Evolutionary conservation across 1,140 invertebrate genomes (phyloP).

Genomic region (Medauroidea extradentata): DNA sequence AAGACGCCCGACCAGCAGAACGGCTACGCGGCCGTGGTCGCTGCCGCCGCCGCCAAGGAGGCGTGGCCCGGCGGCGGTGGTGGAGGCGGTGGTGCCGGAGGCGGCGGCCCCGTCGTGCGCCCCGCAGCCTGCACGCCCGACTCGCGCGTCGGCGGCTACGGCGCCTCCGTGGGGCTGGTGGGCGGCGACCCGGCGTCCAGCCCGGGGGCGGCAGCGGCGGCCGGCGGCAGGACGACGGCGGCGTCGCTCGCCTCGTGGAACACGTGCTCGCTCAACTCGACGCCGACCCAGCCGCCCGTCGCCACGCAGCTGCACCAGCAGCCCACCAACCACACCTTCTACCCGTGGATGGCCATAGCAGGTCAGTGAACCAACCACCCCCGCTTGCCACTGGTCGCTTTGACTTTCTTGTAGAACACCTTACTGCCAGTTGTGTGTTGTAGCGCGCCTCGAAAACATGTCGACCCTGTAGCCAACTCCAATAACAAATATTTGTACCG

Average conservation of each 20-base stretch:
- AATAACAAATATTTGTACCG: too few relatives aligned
- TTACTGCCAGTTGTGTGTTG: too few relatives aligned
- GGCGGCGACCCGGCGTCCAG: constrained; percentile 71
- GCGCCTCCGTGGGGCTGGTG: constrained; percentile 52
- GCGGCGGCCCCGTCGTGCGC: constrained; percentile 60
- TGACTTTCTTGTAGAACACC: too few relatives aligned
- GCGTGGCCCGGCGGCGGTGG: constrained; percentile 57
- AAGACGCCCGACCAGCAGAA: constrained; percentile 52
- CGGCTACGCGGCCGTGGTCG: constrained; percentile 59
- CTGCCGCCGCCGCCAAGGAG: constrained; percentile 56
- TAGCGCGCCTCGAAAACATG: too few relatives aligned
- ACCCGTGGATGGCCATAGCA: constrained; percentile 98
- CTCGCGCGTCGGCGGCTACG: constrained; percentile 62
- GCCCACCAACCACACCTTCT: constrained; percentile 85
- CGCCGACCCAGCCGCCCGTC: constrained; percentile 61
- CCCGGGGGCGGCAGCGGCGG: constrained; percentile 57
- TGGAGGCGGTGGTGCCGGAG: constrained; percentile 57
- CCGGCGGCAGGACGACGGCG: constrained; percentile 54
- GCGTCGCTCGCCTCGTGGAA: constrained; percentile 59
- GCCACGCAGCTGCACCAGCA: constrained; percentile 80
- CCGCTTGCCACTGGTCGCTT: too few relatives aligned
- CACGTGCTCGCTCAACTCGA: constrained; percentile 70
- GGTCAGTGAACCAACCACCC: constrained; percentile 56
- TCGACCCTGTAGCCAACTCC: too few relatives aligned
- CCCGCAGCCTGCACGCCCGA: constrained; percentile 84